These are phyloP conservation scores for Pseudorhiza aurosa DNA, from an alignment of 30 jellyfish, hydroid and myxozoan genomes.

Conservation along the genomic window DNA sequence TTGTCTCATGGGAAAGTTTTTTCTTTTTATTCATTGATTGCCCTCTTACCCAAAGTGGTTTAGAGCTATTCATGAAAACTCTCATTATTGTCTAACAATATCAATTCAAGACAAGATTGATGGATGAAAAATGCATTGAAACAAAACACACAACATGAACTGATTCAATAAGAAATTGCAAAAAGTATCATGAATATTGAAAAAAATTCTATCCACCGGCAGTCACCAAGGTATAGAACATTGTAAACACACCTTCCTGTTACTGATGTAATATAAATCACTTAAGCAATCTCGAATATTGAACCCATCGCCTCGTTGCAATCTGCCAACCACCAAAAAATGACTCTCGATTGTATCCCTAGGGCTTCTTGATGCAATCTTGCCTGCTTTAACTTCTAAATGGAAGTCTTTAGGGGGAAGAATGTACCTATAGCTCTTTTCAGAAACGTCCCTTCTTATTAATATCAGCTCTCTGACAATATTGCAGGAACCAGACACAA, in stretches of 20 bases:
- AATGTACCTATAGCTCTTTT: constrained; percentile 34
- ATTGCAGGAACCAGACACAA: constrained; percentile 76
- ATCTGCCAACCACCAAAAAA: constrained; percentile 46
- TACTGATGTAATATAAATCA: constrained; percentile 50
- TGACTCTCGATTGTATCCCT: constrained; percentile 38
- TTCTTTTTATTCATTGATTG: no score
- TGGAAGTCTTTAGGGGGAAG: constrained; percentile 51
- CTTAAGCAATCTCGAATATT: constrained; percentile 64
- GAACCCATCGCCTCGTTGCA: constrained; percentile 74
- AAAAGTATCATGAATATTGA: no score
- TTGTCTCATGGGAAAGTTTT: no score
- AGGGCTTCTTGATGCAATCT: neutral
- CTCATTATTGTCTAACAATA: no score
- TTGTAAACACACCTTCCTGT: constrained; percentile 51
- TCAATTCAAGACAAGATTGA: no score
- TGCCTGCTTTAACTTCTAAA: constrained; percentile 1
- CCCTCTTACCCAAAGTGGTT: no score
- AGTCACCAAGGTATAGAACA: no score
- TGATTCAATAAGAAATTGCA: no score
- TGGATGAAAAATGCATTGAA: no score
- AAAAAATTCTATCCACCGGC: no score
- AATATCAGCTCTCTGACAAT: constrained; percentile 67
- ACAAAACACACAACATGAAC: no score
- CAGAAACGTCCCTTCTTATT: constrained; percentile 35
- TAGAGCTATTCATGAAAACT: no score